Evolutionary conservation across 92 coral and sea anemone genomes (phyloP), one percentile per base, ranked within the genome.

Genomic region (Siderastrea radians): DNA sequence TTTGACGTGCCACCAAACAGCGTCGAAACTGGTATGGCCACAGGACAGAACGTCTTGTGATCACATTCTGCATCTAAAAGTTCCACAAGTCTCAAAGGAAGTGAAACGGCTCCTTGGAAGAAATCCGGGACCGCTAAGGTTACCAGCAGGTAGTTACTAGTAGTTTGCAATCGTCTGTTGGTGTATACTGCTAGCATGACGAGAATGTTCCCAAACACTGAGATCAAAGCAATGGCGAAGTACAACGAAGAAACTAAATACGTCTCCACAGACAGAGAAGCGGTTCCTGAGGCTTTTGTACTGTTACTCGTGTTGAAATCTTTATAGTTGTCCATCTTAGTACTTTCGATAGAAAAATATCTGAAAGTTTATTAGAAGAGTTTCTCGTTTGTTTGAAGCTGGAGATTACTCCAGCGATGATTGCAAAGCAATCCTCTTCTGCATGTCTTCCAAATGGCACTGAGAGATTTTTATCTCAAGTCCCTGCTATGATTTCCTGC

Each of bases 111-210:
- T 13, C 96, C 98, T 79, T 95, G 98, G 63, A 95, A 67, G 70
- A 92, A 90, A 75, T 95, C 98, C 43, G 98, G 85, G 8, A 95
- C 81, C 4, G 96, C 96, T 16, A 95, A 83, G 65, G 91, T 91
- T 0, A 93, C 96, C 2, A 95, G 93, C 11, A 95, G 87, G 65
- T 90, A 95, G 80, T 95, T 93, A 50, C 96, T 90, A 5, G 86
- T 87, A 11, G 93, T 90, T 78, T 82, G 96, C 54, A 95, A 75
- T 48, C 72, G 84, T 78, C 76, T 83, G 81, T 86, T 87, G 8
- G 44, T 81, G 68, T 19, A 87, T 4, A 95, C 86, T 16, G 98
- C 96, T 26, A 74, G 60, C 74, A 93, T 83, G 1, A 93, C 94
- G n/a, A 95, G 75, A 48, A 88, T 68, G 73, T 95, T 95, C 1